Base-by-base conservation (phyloP, 2,888 invertebrate genomes). In the Heliothis peltigera region DNA sequence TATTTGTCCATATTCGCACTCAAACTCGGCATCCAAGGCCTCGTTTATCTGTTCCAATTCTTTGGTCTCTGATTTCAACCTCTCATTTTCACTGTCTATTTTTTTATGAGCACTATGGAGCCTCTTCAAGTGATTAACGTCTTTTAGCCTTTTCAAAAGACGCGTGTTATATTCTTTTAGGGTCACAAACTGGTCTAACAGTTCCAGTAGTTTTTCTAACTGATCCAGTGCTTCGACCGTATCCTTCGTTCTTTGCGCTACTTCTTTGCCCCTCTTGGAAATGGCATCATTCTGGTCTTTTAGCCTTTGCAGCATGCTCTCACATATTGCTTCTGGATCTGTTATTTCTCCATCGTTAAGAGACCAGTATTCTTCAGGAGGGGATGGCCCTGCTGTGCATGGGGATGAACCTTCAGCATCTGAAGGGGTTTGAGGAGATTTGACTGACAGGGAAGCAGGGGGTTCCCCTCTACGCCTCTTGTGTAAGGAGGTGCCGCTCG, bases 181-280 rank as follows among this genome's bases (percentile, higher is more conserved):
- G 46, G 96, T 96, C 6, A 97, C 94, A 74, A 98, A 95, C 83
- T 98, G 97, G 83, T 98, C 97, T 89, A 98, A 95, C 35, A 98
- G 90, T 67, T 96, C 96, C 79, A 98, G 96, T 7, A 98, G 94
- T 79, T 97, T 97, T 77, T 97, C 98, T 54, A 98, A 89, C 83
- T 98, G 98, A 82, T 98, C 97, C 70, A 98, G 95, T 0, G 97
- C 96, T 77, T 97, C 96, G 12, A 96, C 92, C 0, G 96, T 95
- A 18, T 96, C 96, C 75, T 96, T 93, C 0, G 96, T 95, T 35
- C 93, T 95, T 3, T 94, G 89, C 49, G 96, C 96, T 3, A 95
- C 89, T 15, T 96, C 94, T 59, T 92, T 95, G 0, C 96, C 95
- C 7, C 96, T 92, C 64, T 89, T 92, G 15, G 96, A 95, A 4